Base-by-base conservation (phyloP, 2,113 vertebrate species). In the Poecile atricapillus region DNA sequence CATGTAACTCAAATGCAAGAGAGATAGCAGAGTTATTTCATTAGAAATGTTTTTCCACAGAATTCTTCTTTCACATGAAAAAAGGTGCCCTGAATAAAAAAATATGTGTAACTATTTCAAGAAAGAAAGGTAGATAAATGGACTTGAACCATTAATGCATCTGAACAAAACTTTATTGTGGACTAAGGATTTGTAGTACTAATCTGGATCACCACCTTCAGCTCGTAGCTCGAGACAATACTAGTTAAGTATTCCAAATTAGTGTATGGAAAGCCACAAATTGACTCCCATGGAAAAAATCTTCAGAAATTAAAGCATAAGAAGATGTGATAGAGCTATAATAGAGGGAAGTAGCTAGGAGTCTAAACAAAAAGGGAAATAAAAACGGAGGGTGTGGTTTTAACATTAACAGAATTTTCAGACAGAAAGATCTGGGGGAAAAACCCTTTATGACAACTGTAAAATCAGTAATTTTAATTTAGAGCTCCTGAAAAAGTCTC, bases 381-480 rank as follows among this genome's bases (percentile, higher is more conserved):
- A 35, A 56, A 68, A 70, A 50, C 9, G 8, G 50, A 70, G 6
- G 24, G 19, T 23, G 5, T 23, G 35, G 20, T 75, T 7, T 83
- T 64, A 52, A 75, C 23, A 58, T 60, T 22, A 62, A 31, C 4
- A 6, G 9, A 75, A 8, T 53, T 83, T 76, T 59, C 83, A 74
- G 37, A 35, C 7, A 56, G 33, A 77, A 87, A 4, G 9, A 20
- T 68, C 9, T 63, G 31, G 37, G 22, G 30, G 3, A 0, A 23
- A 67, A 19, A 13, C 3, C 1, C 0, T 3, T 4, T 49, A 73
- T 47, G 10, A 70, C 2, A 63, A 25, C 9, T 18, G 3, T 18
- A 58, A 46, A 75, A 19, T 21, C 25, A 85, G 4, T 41, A 74
- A 75, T 39, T 87, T 18, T 41, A 78, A 75, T 39, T 87, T 18